Base-by-base conservation (phyloP, 2,797 vertebrate species). In the Ctenopoma kingsleyae region DNA sequence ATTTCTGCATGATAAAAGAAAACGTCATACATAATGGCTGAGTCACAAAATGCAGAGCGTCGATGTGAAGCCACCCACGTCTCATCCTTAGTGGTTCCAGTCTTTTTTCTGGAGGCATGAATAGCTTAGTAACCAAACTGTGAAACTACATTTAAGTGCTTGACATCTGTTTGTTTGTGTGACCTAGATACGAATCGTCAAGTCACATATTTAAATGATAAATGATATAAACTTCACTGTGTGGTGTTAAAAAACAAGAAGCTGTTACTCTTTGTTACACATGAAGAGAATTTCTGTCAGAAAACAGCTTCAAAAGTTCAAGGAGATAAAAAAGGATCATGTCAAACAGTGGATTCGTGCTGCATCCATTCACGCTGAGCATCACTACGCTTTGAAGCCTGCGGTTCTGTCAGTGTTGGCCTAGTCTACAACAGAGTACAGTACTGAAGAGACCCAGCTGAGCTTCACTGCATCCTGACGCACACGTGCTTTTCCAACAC, bases 31-130 rank as follows among this genome's bases (percentile, higher is more conserved):
- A 84, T 69, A 74, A 83, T 51, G 30, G 67, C 70, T 85, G 82
- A 89, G 77, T 88, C 86, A 84, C 57, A 19, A 67, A 51, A 82
- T n/a, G 27, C 75, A 55, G 64, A 50, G 71, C 36, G 30, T 36
- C 20, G 23, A 74, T 71, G 49, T 69, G 72, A 66, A 75, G 55
- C 36, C 63, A 23, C 84, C 84, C 71, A 82, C 86, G 8, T 53
- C 27, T 75, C 46, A 55, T 78, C 78, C 64, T 71, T 55, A 46
- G 46, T 52, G 4, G 38, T 67, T 70, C 35, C 55, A 36, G 41
- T 57, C 69, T 80, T 19, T 71, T 23, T 23, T 4, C 32, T 67
- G 80, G 71, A 75, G 55, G 59, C 43, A 56, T 11, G 2, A 66
- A 62, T 32, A 23, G 38, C 53, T 67, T 27, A 8, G 38, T 62